phyloP scores from a whole-genome alignment of 2,113 vertebrate species.

The Mesocricetus auratus region DNA sequence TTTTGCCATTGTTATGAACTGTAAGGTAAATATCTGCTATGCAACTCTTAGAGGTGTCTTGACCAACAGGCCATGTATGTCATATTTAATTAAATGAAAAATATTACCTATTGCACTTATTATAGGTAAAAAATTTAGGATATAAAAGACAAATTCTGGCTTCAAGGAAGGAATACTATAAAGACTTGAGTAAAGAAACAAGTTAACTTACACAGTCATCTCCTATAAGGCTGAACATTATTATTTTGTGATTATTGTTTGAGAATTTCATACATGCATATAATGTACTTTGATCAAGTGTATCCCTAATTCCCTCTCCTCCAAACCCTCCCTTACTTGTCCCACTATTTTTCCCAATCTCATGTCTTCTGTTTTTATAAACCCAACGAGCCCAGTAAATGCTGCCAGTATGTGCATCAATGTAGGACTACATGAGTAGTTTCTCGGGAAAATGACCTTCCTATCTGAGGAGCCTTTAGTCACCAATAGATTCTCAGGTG shows the following conservation, averaged over 20 bases:
- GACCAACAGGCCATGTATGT: not conserved
- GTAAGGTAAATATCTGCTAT: not conserved
- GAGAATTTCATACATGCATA: not conserved
- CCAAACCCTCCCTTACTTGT: not conserved
- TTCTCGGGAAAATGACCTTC: not conserved
- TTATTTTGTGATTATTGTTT: conserved; percentile 20
- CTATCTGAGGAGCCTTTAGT: not conserved
- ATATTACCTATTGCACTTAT: not conserved
- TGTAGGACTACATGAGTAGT: not conserved
- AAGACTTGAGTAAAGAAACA: conserved; percentile 15
- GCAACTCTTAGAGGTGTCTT: not conserved
- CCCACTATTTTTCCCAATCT: not conserved
- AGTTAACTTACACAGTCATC: conserved; percentile 1
- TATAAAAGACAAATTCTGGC: not conserved
- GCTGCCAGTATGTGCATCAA: not conserved
- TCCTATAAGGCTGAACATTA: not conserved
- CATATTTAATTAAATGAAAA: conserved; percentile 26
- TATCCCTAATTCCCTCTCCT: not conserved
- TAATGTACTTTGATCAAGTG: not conserved
- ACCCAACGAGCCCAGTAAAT: not conserved
- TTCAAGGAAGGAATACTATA: not conserved
- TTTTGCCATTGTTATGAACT: not conserved
- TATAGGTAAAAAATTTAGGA: not conserved
- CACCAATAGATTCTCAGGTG: not conserved
- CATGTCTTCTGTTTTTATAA: not conserved